Percentiles rank a stretch among this genome's conserved stretches.
Evolutionary conservation across 2,113 vertebrate species (phyloP).

Genomic region (Coreoperca whiteheadi): DNA sequence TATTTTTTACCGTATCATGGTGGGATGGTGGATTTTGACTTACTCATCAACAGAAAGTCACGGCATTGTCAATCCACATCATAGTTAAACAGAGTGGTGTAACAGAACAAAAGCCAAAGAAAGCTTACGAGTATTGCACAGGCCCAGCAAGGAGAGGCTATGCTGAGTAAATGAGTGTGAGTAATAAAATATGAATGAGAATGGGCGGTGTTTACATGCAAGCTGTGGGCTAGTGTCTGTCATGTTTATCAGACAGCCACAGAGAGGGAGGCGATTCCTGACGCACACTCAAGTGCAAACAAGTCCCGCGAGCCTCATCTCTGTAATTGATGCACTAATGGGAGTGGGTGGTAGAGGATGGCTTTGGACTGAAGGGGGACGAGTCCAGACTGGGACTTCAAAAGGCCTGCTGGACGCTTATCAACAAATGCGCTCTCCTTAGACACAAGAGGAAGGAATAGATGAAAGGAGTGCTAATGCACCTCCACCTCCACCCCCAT

Average conservation of each 20-base stretch:
- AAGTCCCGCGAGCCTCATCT: conserved; percentile 62
- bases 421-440: conserved; percentile 61
- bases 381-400: conserved; percentile 68
- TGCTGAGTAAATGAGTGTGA: conserved; percentile 48
- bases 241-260: conserved; percentile 56
- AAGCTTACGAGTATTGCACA: neutral
- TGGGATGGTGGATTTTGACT: conserved; percentile 1
- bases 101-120: conserved; percentile 38
- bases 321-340: conserved; percentile 67
- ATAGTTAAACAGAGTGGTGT: conserved; percentile 9
- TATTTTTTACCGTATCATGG: neutral
- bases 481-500: conserved; percentile 49
- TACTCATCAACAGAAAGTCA: conserved; percentile 26
- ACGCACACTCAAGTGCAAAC: conserved; percentile 69
- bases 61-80: conserved; percentile 13
- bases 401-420: conserved; percentile 69
- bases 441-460: conserved; percentile 53
- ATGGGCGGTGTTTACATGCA: conserved; percentile 59
- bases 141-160: conserved; percentile 10
- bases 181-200: conserved; percentile 65
- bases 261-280: conserved; percentile 22
- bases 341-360: conserved; percentile 13
- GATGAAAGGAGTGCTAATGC: conserved; percentile 78
- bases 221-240: conserved; percentile 51
- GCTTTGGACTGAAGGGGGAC: conserved; percentile 32